These are phyloP conservation scores for Ditula angustiorana DNA, from an alignment of 2,888 invertebrate species.

Conservation along the genomic window DNA sequence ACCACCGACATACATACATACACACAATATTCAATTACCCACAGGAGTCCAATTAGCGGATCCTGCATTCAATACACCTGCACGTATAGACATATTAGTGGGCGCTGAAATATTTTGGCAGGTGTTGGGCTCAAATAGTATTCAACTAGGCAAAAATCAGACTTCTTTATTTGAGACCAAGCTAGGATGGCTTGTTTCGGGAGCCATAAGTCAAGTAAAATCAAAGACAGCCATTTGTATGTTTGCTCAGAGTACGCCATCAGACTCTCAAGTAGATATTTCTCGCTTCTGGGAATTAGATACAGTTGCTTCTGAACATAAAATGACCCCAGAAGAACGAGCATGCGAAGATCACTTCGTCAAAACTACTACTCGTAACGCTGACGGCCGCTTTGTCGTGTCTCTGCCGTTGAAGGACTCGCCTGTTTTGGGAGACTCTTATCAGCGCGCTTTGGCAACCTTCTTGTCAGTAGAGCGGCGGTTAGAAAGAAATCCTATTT, in stretches of 20 bases:
- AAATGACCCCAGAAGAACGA: no score
- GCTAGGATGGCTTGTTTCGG: neutral
- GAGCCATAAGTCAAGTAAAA: neutral
- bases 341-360: no score
- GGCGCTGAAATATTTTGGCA: neutral
- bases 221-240: neutral
- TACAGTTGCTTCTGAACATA: no score
- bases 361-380: no score
- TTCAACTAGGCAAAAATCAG: neutral
- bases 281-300: no score
- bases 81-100: neutral
- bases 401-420: neutral
- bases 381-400: no score
- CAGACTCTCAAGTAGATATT: no score
- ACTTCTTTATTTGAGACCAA: neutral
- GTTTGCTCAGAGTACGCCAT: no score
- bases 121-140: neutral
- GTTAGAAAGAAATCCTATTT: neutral
- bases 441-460: neutral
- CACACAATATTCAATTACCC: neutral
- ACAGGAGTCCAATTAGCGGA: slow-evolving; percentile 10
- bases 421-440: neutral
- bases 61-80: slow-evolving; percentile 5
- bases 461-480: neutral
- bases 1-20: neutral